Conservation (phyloP, 2,888 invertebrate genomes). For the Miltochrista miniata region DNA sequence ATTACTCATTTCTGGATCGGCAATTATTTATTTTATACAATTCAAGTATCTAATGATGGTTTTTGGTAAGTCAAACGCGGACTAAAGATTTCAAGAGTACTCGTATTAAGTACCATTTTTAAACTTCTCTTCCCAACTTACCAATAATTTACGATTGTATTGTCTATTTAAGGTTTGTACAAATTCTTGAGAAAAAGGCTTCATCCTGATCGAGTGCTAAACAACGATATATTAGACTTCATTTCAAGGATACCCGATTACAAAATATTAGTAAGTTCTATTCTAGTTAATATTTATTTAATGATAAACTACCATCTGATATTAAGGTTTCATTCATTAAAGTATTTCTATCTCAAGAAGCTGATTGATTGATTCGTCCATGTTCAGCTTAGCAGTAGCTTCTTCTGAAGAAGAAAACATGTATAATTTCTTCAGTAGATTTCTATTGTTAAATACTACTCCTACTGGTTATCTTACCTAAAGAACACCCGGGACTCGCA, state of each 20-base stretch:
- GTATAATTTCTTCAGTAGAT: too few relatives aligned
- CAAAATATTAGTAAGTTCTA: slow-evolving; percentile 61
- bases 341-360: too few relatives aligned
- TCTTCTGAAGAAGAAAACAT: too few relatives aligned
- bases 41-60: slow-evolving; percentile 67
- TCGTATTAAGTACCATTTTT: too few relatives aligned
- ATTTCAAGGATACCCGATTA: slow-evolving; percentile 71
- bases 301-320: too few relatives aligned
- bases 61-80: slow-evolving; percentile 55
- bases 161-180: slow-evolving; percentile 57
- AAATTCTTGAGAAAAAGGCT: slow-evolving; percentile 69
- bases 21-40: slow-evolving; percentile 58
- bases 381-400: too few relatives aligned
- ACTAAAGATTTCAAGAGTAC: not conserved
- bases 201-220: slow-evolving; percentile 61
- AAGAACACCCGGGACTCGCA: too few relatives aligned
- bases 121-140: not conserved
- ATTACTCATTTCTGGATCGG: slow-evolving; percentile 48
- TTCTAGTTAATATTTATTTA: not conserved
- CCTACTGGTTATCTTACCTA: too few relatives aligned
- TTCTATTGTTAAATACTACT: too few relatives aligned
- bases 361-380: too few relatives aligned
- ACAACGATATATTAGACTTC: slow-evolving; percentile 73
- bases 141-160: not conserved
- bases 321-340: too few relatives aligned